Conservation (phyloP, 2,113 vertebrate genomes). For the Tiliqua scincoides region DNA sequence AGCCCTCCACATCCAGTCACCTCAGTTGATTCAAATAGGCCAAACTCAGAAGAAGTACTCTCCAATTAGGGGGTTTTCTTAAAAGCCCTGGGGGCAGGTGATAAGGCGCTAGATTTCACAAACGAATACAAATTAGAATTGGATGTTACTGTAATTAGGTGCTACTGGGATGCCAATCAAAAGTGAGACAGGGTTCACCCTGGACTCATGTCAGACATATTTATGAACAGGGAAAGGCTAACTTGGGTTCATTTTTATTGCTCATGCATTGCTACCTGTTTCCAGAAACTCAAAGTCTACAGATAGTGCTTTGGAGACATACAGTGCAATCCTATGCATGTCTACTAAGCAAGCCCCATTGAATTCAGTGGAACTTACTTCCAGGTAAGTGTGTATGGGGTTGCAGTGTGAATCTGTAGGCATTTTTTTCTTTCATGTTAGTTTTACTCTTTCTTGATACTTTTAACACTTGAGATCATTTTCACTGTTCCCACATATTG, state of each 20-base stretch:
- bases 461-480: background rate
- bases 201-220: background rate
- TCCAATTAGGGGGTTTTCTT: background rate
- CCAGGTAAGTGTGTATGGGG: no score
- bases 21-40: background rate
- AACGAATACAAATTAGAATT: conserved; percentile 3
- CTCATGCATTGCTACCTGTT: background rate
- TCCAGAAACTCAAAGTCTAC: background rate
- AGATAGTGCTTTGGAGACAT: no score
- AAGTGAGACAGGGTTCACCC: background rate
- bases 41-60: background rate
- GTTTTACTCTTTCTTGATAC: background rate
- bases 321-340: no score
- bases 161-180: background rate
- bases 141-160: background rate
- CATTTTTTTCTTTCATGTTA: background rate
- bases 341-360: no score
- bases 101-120: background rate
- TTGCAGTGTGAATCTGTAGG: background rate
- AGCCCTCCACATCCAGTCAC: background rate
- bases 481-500: background rate
- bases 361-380: no score
- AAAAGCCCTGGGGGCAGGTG: background rate
- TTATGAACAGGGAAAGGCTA: background rate
- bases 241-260: background rate